Base-by-base conservation (phyloP, 1,140 invertebrate genomes). In the Phymorhynchus buccinoides region DNA sequence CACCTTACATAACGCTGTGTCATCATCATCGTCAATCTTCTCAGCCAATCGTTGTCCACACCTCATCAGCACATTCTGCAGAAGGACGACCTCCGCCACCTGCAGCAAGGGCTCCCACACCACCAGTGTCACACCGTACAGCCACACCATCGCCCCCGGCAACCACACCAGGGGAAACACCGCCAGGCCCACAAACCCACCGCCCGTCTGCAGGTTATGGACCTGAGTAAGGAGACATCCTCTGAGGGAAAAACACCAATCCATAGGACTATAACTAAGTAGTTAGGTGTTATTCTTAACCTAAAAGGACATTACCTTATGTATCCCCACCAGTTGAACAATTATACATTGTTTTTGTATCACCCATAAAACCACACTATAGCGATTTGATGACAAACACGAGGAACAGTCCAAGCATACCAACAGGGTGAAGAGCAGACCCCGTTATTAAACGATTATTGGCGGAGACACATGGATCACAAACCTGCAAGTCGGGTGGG, bases 41-140 rank as follows among this genome's bases (percentile, higher is more conserved):
- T 88, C 88, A 22, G 79, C 84, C 0, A 87, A 83, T 44, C 71
- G 84, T 66, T 89, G 86, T 82, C 89, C 87, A 75, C 86, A 87
- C 30, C 85, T 82, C 89, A 89, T 89, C 27, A 88, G 85, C 75
- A 87, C 86, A 35, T 89, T 88, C 62, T 86, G 78, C 44, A 86
- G 86, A 35, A 89, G 52, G 9, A 89, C 66, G 52, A 89, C 85
- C 80, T 90, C 89, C 79, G 86, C 85, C 22, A 89, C 37, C 77
- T 88, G 83, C 22, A 88, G 80, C 7, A 87, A 79, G 35, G 87
- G 87, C 62, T 89, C 89, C n/a, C 85, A 85, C 18, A 89, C 27
- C 87, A 86, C 87, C 79, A 90, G 22, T 66, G 89, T 4, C 22
- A 87, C 86, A 27, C 87, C 86, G 80, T 89, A 90, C 12, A 88